A percentile compares a stretch with the other conserved stretches of the same genome.
phyloP scores from a whole-genome alignment of 2,888 invertebrate species.

The Salpingus planirostris region DNA sequence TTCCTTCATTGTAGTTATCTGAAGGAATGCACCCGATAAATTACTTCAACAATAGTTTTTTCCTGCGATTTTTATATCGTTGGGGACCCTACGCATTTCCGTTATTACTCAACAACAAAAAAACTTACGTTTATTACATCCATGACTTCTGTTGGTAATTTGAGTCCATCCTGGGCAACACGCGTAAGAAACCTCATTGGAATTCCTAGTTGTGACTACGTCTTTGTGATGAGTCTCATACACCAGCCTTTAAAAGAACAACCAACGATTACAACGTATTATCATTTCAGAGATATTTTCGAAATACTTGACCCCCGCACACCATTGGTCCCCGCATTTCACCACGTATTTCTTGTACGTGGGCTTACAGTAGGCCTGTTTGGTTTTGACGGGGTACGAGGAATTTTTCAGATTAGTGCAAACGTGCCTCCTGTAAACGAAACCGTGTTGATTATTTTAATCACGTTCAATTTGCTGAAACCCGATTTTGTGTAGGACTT shows the following conservation, averaged over 20 bases:
- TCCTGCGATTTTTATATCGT: too few species aligned
- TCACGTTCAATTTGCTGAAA: too few species aligned
- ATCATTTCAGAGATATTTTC: neutral
- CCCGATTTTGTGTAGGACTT: too few species aligned
- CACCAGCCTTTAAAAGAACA: slow-evolving; percentile 38
- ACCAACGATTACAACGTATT: neutral
- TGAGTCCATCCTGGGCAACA: slow-evolving; percentile 58
- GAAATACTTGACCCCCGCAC: slow-evolving; percentile 43
- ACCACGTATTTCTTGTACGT: slow-evolving; percentile 46
- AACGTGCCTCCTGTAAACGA: slow-evolving; percentile 44
- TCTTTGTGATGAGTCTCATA: slow-evolving; percentile 48
- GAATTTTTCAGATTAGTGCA: slow-evolving; percentile 45
- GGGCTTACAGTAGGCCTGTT: slow-evolving; percentile 46
- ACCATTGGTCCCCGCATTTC: slow-evolving; percentile 46
- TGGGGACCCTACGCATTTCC: neutral
- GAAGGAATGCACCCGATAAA: too few species aligned
- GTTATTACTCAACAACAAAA: too few species aligned
- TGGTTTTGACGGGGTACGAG: slow-evolving; percentile 44
- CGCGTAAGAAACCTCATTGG: slow-evolving; percentile 43
- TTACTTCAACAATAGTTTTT: too few species aligned
- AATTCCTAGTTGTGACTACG: slow-evolving; percentile 38
- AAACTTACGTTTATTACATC: slow-evolving; percentile 54
- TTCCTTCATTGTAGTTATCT: too few species aligned
- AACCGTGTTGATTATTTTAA: too few species aligned
- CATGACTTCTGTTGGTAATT: slow-evolving; percentile 45